Evolutionary conservation across 2,888 invertebrate species (phyloP).

Genomic region (Thera obeliscata): DNA sequence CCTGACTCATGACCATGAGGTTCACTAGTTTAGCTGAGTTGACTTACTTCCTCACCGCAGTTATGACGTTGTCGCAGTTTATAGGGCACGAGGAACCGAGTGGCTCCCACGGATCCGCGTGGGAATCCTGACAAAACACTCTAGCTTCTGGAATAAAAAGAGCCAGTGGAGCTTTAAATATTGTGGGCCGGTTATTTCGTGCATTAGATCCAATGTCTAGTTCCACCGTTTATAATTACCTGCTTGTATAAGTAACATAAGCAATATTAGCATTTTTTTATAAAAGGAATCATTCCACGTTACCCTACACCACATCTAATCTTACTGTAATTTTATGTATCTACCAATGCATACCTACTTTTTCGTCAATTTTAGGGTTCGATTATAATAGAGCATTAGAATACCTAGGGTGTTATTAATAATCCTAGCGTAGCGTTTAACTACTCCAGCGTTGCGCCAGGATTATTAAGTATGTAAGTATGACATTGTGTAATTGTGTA

Average conservation of each 20-base stretch:
- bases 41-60: slow-evolving; percentile 56
- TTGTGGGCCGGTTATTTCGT: too few species aligned
- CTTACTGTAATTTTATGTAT: background rate
- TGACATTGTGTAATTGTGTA: too few species aligned
- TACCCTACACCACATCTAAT: background rate
- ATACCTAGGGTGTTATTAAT: too few species aligned
- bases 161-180: too few species aligned
- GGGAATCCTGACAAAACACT: slow-evolving; percentile 59
- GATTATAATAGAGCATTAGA: too few species aligned
- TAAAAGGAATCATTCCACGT: background rate
- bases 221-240: slow-evolving; percentile 1
- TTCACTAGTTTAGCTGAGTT: background rate
- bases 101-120: slow-evolving; percentile 52
- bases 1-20: too few species aligned
- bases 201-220: too few species aligned
- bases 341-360: background rate
- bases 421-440: too few species aligned
- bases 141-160: slow-evolving; percentile 45
- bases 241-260: background rate
- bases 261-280: slow-evolving; percentile 12
- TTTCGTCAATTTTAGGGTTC: background rate
- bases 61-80: slow-evolving; percentile 54
- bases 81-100: slow-evolving; percentile 59
- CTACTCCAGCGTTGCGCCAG: too few species aligned
- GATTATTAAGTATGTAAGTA: too few species aligned